Evolutionary conservation across 2,113 vertebrate species (phyloP).

Genomic region (Hyaena hyaena): DNA sequence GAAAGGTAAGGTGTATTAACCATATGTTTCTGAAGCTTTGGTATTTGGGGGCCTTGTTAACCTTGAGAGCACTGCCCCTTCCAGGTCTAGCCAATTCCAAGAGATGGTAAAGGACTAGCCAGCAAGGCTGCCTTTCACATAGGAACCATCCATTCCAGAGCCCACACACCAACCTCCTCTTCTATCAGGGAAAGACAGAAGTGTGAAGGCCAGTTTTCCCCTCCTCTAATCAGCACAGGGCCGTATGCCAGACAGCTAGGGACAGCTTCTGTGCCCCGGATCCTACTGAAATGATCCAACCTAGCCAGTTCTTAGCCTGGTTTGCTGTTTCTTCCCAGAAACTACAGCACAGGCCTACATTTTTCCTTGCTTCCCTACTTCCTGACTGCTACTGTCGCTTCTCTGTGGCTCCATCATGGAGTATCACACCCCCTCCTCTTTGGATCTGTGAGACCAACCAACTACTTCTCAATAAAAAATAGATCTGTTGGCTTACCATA

Average conservation of each 20-base stretch:
- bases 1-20: background rate
- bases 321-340: background rate
- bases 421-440: background rate
- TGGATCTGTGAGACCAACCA: background rate
- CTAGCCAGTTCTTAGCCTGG: background rate
- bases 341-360: background rate
- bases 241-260: background rate
- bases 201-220: no score
- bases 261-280: background rate
- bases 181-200: background rate
- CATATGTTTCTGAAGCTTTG: background rate
- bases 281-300: background rate
- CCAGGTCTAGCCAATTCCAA: background rate
- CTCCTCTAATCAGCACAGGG: background rate
- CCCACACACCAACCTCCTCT: accelerated
- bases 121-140: background rate
- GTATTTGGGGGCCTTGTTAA: background rate
- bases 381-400: background rate
- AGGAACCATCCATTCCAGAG: background rate
- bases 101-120: background rate
- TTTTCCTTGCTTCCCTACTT: background rate
- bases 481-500: background rate
- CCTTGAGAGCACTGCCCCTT: background rate
- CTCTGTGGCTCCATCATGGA: accelerated
- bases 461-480: background rate